These are phyloP conservation scores for Orius insidiosus DNA, from an alignment of 1,140 invertebrate species.

Conservation along the genomic window DNA sequence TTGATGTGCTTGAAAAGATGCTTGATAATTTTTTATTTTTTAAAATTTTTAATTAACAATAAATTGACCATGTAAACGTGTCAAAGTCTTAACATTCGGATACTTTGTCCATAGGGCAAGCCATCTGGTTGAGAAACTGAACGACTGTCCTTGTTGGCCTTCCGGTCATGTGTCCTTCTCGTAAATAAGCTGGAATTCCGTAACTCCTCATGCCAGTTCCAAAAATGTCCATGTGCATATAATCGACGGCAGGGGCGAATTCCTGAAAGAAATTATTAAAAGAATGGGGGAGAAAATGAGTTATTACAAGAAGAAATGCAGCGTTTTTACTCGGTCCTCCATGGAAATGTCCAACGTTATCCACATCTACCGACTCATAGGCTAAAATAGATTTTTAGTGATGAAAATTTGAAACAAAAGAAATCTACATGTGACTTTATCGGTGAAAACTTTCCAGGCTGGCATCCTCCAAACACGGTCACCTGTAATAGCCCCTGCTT, in stretches of 20 bases:
- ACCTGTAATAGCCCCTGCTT: constrained; percentile 51
- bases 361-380: too few species aligned
- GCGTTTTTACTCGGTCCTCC: too few species aligned
- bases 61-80: too few species aligned
- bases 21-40: too few species aligned
- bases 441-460: constrained; percentile 59
- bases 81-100: too few species aligned
- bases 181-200: constrained; percentile 31
- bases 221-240: constrained; percentile 80
- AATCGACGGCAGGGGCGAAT: constrained; percentile 55
- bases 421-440: constrained; percentile 40
- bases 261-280: constrained; percentile 42
- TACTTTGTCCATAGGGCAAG: constrained; percentile 24
- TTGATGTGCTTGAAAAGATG: too few species aligned
- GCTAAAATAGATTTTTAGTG: too few species aligned
- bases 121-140: constrained; percentile 37
- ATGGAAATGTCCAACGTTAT: constrained; percentile 56
- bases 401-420: too few species aligned
- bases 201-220: constrained; percentile 35
- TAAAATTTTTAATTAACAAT: too few species aligned
- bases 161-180: constrained; percentile 40
- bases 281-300: too few species aligned
- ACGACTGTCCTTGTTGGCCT: constrained; percentile 42
- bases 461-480: constrained; percentile 84
- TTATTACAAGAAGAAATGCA: too few species aligned